These are phyloP conservation scores for Xiphorhynchus elegans DNA, from an alignment of 2,113 vertebrate genomes.

Conservation along the genomic window DNA sequence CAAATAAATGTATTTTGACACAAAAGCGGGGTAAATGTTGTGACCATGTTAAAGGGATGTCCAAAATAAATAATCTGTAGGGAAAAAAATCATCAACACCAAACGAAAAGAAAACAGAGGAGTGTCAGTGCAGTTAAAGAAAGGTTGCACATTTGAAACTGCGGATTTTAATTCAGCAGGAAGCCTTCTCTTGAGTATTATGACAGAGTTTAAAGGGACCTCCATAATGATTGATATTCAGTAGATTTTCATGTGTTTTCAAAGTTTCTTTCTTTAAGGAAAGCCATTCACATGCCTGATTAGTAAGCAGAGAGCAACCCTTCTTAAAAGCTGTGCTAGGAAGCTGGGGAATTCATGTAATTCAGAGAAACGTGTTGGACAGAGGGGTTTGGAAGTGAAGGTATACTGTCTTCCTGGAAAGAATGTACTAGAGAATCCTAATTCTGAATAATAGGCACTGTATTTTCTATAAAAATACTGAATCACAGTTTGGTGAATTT, in stretches of 20 bases:
- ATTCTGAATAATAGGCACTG: background rate
- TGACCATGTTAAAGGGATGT: background rate
- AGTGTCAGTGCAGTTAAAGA: slow-evolving; percentile 7
- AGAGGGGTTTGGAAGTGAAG: slow-evolving; percentile 23
- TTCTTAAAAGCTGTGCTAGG: slow-evolving; percentile 60
- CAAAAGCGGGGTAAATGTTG: background rate
- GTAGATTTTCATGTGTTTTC: slow-evolving; percentile 70
- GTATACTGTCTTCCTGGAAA: slow-evolving; percentile 25
- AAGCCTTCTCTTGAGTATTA: slow-evolving; percentile 66
- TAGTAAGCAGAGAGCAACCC: slow-evolving; percentile 52
- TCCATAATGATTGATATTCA: slow-evolving; percentile 69
- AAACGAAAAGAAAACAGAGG: slow-evolving; percentile 5
- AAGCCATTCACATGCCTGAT: slow-evolving; percentile 67
- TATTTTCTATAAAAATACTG: background rate
- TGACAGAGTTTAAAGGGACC: slow-evolving; percentile 57
- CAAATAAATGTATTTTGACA: background rate
- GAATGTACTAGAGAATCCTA: background rate
- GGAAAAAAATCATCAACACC: background rate
- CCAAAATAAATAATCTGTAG: slow-evolving; percentile 10
- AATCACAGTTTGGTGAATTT: background rate
- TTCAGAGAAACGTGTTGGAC: slow-evolving; percentile 60
- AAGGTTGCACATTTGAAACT: slow-evolving; percentile 46
- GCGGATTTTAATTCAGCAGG: slow-evolving; percentile 60
- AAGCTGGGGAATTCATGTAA: slow-evolving; percentile 62
- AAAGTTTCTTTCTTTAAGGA: slow-evolving; percentile 67